Base-by-base conservation (phyloP, 2,888 invertebrate genomes). In the Diarsia brunnea region DNA sequence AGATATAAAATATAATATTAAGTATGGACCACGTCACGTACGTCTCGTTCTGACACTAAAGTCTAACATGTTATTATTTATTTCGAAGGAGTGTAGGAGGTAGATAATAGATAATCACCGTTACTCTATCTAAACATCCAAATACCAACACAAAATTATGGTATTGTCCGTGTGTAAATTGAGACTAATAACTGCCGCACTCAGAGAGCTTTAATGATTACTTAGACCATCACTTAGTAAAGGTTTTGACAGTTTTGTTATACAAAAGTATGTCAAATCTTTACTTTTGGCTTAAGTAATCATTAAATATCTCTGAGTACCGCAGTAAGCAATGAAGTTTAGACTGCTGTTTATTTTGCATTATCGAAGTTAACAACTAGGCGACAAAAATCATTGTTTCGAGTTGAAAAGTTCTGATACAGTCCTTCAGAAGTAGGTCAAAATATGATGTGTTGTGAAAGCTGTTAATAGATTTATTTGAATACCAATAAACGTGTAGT, bases 381-480 rank as follows among this genome's bases (percentile, higher is more conserved):
- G 21, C n/a, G 82, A 27, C 45, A 69, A 65, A 67, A 67, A 67
- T 65, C 43, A 77, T 77, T 84, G 58, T 73, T 76, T 73, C 21
- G 31, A 5, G 12, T 49, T 3, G 2, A 61, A 60, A 71, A 67
- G 1, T 31, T 45, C 19, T 24, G 4, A 47, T 24, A 53, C 75
- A 31, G 49, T 47, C 55, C 24, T 21, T n/a, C 38, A 31, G 66
- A 75, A 67, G 82, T 80, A 51, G 78, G 78, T 51, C 75, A 60
- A 61, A 73, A 47, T 65, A 72, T 69, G 69, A 79, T 68, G 72
- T 65, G 70, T 63, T 53, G 78, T 63, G 82, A 83, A 88, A 88
- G 84, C 69, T 79, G 81, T 74, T 84, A 78, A 85, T 82, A 74
- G 60, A 75, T 82, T 75, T 84, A 78, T 75, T 76, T 69, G 55